Evolutionary conservation across 2,888 invertebrate species (phyloP).

Genomic region (Orthosia cruda): DNA sequence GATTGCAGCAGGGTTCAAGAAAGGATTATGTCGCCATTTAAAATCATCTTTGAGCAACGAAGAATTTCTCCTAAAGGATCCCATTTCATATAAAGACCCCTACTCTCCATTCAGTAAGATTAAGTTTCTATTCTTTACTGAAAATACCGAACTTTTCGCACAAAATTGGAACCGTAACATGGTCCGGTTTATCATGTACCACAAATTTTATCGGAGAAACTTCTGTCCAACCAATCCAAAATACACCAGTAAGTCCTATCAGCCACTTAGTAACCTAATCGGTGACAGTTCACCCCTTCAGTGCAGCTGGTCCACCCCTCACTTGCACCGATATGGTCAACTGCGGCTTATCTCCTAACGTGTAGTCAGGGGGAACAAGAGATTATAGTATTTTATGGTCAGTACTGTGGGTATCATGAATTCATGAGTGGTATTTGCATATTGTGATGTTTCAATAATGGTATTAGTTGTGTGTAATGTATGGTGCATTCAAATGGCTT

Average conservation of each 20-base stretch:
- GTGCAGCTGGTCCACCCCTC: constrained; percentile 35
- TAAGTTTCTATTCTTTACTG: too few relatives aligned
- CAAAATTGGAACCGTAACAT: too few relatives aligned
- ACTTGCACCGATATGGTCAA: constrained; percentile 8
- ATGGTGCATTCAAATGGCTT: not conserved
- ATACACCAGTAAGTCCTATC: constrained; percentile 14
- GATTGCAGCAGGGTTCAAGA: too few relatives aligned
- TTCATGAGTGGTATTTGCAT: constrained; percentile 10
- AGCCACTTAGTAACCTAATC: constrained; percentile 41
- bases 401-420: not conserved
- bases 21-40: too few relatives aligned
- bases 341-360: constrained; percentile 34
- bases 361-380: not conserved
- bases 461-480: not conserved
- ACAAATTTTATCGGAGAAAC: not conserved
- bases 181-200: too few relatives aligned
- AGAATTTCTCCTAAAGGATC: too few relatives aligned
- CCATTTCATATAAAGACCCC: too few relatives aligned
- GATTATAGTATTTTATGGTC: constrained; percentile 4
- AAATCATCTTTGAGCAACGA: too few relatives aligned
- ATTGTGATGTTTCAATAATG: constrained; percentile 20
- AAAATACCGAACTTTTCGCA: too few relatives aligned
- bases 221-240: not conserved
- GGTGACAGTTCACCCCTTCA: constrained; percentile 29
- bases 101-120: too few relatives aligned